Conservation (phyloP, 2,888 invertebrate genomes). For the Tetranychus piercei region DNA sequence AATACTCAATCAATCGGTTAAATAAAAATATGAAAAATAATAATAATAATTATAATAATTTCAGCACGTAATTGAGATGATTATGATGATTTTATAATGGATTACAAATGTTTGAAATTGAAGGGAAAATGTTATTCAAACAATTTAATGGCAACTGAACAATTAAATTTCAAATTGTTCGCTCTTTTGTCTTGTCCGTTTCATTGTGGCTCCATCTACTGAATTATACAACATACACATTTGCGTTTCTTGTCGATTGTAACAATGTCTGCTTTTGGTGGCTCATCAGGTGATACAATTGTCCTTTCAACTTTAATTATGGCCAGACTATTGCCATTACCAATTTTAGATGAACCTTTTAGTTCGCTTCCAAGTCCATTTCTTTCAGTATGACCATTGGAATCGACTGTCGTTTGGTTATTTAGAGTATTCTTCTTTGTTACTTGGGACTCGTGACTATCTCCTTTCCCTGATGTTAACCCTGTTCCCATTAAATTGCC, state of each 20-base stretch:
- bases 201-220: slow-evolving; percentile 18
- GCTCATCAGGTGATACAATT: slow-evolving; percentile 44
- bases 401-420: too few relatives aligned
- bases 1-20: background rate
- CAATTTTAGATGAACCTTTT: slow-evolving; percentile 3
- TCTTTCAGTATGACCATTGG: slow-evolving; percentile 17
- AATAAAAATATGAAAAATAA: background rate
- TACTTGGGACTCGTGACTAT: too few relatives aligned
- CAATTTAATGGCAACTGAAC: background rate
- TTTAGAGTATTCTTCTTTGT: too few relatives aligned
- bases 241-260: slow-evolving; percentile 85
- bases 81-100: too few relatives aligned
- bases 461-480: too few relatives aligned
- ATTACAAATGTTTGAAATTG: too few relatives aligned
- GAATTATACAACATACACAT: slow-evolving; percentile 64
- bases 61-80: too few relatives aligned
- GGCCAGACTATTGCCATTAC: slow-evolving; percentile 31
- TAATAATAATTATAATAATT: too few relatives aligned
- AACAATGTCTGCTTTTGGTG: slow-evolving; percentile 58
- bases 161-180: slow-evolving; percentile 4
- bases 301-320: slow-evolving; percentile 52
- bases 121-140: background rate
- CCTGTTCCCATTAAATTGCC: too few relatives aligned
- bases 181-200: background rate
- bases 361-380: slow-evolving; percentile 1